Evolutionary conservation across 1,140 invertebrate genomes (phyloP), one percentile per base, ranked within the genome.

Genomic region (Polypedilum pembai): DNA sequence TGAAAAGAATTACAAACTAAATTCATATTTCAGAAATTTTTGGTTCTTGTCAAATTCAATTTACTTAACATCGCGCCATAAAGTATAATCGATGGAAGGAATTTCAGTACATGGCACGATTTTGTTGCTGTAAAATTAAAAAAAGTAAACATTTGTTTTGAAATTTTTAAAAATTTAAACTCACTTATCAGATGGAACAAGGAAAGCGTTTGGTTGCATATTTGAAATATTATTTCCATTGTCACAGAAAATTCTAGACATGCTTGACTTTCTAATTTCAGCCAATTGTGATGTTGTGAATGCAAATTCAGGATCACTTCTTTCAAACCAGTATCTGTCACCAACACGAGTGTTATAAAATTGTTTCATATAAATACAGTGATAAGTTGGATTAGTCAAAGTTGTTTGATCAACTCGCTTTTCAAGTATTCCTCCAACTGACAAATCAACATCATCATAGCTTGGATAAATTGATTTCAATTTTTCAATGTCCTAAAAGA

Each of bases 361-460:
- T 82, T 98, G 95, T 79, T 92, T 92, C 0, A 88, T 90, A 1
- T 98, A 83, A 74, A 98, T 92, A 78, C 94, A 97, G 1, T 94
- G 86, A 84, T 96, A 97, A 0, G 95, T 98, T 3, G 95, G 95
- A 0, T 96, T 96, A 4, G 91, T 85, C 10, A 95, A 83, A 0
- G 93, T 89, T 1, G 90, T 12, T 56, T 56, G 92, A 1, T 88
- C 85, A 0, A 95, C 87, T 74, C 90, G 88, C 0, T 78, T 80
- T 82, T 98, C 96, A 18, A 95, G 82, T 0, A 92, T 88, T 8
- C 90, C 94, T n/a, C 91, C 94, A 8, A 95, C 91, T 56, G 92
- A 93, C 18, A 98, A 81, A 77, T 98, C 96, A 8, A 98, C 91
- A 80, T 98, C 95, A 73, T 94, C 90, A 0, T 89, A 88, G 40